Percentiles rank a stretch among this genome's conserved stretches.
phyloP scores from a whole-genome alignment of 2,113 vertebrate genomes.

The Hassar affinis region DNA sequence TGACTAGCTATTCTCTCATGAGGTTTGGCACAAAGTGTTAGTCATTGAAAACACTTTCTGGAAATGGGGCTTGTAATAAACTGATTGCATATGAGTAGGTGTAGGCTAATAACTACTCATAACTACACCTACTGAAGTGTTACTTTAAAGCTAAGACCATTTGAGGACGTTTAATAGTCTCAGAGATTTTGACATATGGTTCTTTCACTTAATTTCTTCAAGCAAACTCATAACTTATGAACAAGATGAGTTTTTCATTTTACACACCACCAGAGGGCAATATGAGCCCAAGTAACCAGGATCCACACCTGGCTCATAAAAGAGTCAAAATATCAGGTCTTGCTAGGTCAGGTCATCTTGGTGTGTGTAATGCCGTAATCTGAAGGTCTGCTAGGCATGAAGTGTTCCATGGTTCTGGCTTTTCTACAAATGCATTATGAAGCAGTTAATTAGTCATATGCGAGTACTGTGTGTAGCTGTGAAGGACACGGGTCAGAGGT shows the following conservation, averaged over 20 bases:
- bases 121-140: background rate
- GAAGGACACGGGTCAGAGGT: too few relatives aligned
- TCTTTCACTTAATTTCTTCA: too few relatives aligned
- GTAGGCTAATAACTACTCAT: background rate
- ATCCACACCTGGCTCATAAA: background rate
- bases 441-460: too few relatives aligned
- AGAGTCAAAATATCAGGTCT: background rate
- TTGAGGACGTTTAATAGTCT: background rate
- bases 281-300: background rate
- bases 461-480: too few relatives aligned
- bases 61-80: background rate
- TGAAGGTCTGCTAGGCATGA: too few relatives aligned
- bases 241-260: background rate
- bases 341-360: background rate
- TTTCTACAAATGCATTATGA: too few relatives aligned
- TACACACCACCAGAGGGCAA: constrained; percentile 14
- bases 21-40: too few relatives aligned
- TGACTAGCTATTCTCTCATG: too few relatives aligned
- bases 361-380: too few relatives aligned
- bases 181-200: background rate
- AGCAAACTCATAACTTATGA: background rate
- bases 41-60: too few relatives aligned
- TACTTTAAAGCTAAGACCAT: background rate
- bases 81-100: background rate
- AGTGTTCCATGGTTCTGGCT: too few relatives aligned